Base-by-base conservation (phyloP, 2,888 invertebrate genomes). In the Drosophila tripunctata region DNA sequence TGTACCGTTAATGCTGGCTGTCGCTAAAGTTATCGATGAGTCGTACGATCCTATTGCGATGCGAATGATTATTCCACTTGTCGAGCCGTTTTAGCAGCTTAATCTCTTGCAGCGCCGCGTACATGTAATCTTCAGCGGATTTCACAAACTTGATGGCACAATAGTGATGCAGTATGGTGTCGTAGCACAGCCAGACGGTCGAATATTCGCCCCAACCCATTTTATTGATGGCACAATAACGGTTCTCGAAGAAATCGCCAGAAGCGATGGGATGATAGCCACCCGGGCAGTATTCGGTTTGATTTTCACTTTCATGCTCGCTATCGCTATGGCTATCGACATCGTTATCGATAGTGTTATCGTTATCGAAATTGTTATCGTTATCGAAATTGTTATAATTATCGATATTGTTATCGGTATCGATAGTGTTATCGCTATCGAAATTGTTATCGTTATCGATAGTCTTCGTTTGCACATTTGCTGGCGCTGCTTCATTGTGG, bases 121-220 rank as follows among this genome's bases (percentile, higher is more conserved):
- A 99, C 67, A 99, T 98, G 91, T 99, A 99, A 92, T 99, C 98
- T 81, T 96, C 95, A 54, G 98, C 99, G 82, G 99, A 98, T 92
- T 99, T 99, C 63, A 99, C 99, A 79, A 99, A 98, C 94, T 99
- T 99, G 85, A 99, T 93, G 55, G 99, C 99, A 74, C 98, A 99
- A 93, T 99, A 99, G 81, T 97, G 94, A 90, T 96, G 96, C 87
- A 95, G 96, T 87, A 96, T 95, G 88, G 94, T 94, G 93, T 99
- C 99, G 98, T 98, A 99, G 92, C 99, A 98, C 75, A 99, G 94
- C 99, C 99, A 99, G 33, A 99, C 99, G 7, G 99, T 99, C 51
- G 99, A 99, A 92, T 99, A 99, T 92, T 99, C 99, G 57, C 99
- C 99, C 91, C 90, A 91, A n/a, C 91, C 99, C 96, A 90, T 98